These are phyloP conservation scores for Nymphicus hollandicus DNA, from an alignment of 2,113 vertebrate genomes.

Conservation along the genomic window DNA sequence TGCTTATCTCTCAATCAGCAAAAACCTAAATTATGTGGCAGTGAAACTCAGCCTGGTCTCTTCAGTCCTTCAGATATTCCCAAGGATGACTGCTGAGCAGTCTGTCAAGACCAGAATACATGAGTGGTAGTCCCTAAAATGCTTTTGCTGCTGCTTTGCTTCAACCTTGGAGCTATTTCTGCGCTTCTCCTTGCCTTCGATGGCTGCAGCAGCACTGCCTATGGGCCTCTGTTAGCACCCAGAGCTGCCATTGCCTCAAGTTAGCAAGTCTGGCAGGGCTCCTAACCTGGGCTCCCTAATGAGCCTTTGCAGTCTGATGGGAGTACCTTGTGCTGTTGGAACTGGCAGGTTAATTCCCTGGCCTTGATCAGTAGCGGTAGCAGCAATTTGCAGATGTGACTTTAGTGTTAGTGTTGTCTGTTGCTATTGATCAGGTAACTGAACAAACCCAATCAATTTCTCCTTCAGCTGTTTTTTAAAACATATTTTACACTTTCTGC, in stretches of 20 bases:
- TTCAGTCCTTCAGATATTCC: not conserved
- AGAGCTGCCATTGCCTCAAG: not conserved
- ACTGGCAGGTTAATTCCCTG: not conserved
- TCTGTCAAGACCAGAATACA: not conserved
- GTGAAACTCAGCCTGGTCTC: not conserved
- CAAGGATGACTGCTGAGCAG: too few relatives aligned
- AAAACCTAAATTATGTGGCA: not conserved
- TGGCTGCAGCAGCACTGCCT: not conserved
- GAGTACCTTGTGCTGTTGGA: not conserved
- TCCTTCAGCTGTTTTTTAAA: not conserved
- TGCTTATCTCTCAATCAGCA: not conserved
- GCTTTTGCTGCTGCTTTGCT: not conserved
- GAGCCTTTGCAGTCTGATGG: not conserved
- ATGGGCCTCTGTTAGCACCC: not conserved
- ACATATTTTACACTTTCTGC: not conserved
- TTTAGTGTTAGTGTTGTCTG: not conserved
- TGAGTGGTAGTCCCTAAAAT: not conserved
- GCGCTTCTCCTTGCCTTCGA: not conserved
- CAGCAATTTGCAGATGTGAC: not conserved
- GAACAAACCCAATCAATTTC: not conserved
- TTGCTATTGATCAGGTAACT: not conserved
- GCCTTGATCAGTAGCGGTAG: not conserved
- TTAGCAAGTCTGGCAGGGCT: not conserved
- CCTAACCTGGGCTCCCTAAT: rapidly evolving
- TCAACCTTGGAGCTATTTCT: not conserved